These are phyloP conservation scores for Microcebus jonahi DNA, from an alignment of 2,113 vertebrate species.

Conservation along the genomic window DNA sequence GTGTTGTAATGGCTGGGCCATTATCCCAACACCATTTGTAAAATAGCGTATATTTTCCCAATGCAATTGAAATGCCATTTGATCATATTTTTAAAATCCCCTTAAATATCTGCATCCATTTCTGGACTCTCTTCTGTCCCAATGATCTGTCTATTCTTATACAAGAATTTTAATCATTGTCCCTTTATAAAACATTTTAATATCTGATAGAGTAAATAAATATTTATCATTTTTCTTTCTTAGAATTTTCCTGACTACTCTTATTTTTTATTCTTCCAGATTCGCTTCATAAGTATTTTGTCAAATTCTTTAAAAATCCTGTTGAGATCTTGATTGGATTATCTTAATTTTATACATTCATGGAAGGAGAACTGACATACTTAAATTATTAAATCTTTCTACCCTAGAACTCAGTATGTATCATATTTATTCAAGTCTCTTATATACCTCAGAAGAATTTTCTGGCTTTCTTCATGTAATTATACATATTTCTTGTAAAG, in stretches of 20 bases:
- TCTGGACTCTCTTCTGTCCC: constrained; percentile 28
- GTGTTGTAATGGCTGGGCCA: background rate
- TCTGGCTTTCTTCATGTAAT: constrained; percentile 18
- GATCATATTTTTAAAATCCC: background rate
- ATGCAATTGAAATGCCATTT: constrained; percentile 50
- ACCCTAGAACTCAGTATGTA: background rate
- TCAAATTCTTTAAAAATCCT: background rate
- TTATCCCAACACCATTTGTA: background rate
- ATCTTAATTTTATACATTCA: constrained; percentile 30
- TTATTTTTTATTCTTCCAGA: constrained; percentile 46
- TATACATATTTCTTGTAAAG: background rate
- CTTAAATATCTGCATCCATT: constrained; percentile 32
- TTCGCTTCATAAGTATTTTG: constrained; percentile 51
- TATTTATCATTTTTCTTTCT: constrained; percentile 49
- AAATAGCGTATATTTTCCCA: constrained; percentile 11
- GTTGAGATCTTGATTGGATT: background rate
- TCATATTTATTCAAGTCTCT: background rate
- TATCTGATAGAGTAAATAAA: constrained; percentile 33
- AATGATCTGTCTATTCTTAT: constrained; percentile 21
- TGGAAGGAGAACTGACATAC: background rate
- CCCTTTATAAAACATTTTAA: constrained; percentile 52
- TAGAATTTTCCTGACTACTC: constrained; percentile 36
- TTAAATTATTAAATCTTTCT: background rate
- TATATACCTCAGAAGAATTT: background rate
- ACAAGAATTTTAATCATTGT: constrained; percentile 41